Evolutionary conservation across 2,888 invertebrate genomes (phyloP), one percentile per base, ranked within the genome.

Genomic region (Hirudinaria manillensis): DNA sequence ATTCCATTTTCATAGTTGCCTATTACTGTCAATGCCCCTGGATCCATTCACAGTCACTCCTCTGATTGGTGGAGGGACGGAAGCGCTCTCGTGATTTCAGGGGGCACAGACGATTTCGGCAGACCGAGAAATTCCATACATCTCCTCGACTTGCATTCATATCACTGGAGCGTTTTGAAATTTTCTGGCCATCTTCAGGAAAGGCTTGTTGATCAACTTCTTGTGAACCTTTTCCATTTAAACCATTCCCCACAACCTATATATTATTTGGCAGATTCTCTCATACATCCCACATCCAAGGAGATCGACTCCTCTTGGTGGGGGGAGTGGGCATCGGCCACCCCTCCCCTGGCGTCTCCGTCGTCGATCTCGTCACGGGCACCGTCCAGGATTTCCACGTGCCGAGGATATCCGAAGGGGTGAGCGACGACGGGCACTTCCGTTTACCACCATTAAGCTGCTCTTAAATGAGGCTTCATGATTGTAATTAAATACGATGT

Each of bases 321-420:
- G 70, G 70, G 38, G 70, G 70, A n/a, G 70, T 70, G n/a, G 38
- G 45, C 36, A n/a, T 6, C 27, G 45, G 24, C 7, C 24, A 70
- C 24, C 36, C 34, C 38, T 36, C 24, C 45, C 70, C 38, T 6
- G 36, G 34, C 10, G 21, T 34, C 29, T n/a, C 21, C 19, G 29
- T 70, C 13, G 16, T 70, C 16, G 51, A 51, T n/a, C 38, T 70
- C 24, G n/a, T 36, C 38, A 51, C 38, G 2, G 70, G 70, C n/a
- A 27, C 70, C 21, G 21, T 7, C 29, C 45, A 45, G 45, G 16
- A 45, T 45, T 45, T 45, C 45, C 3, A 45, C 45, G 10, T 45
- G 16, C 13, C 45, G 16, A 45, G 45, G 16, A 45, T 45, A 3
- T 45, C 45, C 10, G 13, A 45, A 2, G 45, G 13, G 45, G 45